Base-by-base conservation (phyloP, 2,797 vertebrate species). In the Distichodus sexfasciatus region DNA sequence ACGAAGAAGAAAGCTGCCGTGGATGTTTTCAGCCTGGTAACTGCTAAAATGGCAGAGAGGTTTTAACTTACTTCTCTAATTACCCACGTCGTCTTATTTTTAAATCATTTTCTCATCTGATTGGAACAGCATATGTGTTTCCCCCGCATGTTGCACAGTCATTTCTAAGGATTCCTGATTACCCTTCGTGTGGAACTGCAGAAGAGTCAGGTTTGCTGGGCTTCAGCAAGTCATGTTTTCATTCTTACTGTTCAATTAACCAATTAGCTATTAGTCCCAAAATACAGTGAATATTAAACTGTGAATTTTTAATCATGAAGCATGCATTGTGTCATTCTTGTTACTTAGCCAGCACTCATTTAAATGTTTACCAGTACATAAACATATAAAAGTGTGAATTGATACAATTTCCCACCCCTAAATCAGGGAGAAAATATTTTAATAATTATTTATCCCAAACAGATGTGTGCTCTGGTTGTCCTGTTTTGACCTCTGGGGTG, bases 91-190 rank as follows among this genome's bases (percentile, higher is more conserved):
- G 14, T 51, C 47, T 51, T 26, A 12, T 12, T 31, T 69, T 31
- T 2, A 29, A 29, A 59, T 31, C 64, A 55, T 46, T 48, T 31
- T 43, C 40, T n/a, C 60, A 38, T 29, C 61, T 61, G 59, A 53
- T 59, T 48, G 29, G 35, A 75, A 71, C 46, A 65, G 55, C 62
- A 63, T 55, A 55, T 58, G 47, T 63, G 65, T 55, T 68, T 11
- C 67, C 44, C n/a, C 51, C 60, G 59, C 46, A 51, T 44, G 40
- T 38, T 4, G 59, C 51, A 62, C 67, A 64, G 70, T 63, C 54
- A 70, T 68, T 77, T 67, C 59, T 46, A 50, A 67, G 62, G 43
- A 77, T 72, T 69, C 62, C 60, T 24, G 69, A 72, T 72, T 66
- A 74, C 71, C 68, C 76, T 66, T 54, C 63, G 66, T 24, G 33